Percentiles rank a stretch among this genome's conserved stretches.
phyloP scores from a whole-genome alignment of 2,113 vertebrate species.

The Rhinolophus sinicus region DNA sequence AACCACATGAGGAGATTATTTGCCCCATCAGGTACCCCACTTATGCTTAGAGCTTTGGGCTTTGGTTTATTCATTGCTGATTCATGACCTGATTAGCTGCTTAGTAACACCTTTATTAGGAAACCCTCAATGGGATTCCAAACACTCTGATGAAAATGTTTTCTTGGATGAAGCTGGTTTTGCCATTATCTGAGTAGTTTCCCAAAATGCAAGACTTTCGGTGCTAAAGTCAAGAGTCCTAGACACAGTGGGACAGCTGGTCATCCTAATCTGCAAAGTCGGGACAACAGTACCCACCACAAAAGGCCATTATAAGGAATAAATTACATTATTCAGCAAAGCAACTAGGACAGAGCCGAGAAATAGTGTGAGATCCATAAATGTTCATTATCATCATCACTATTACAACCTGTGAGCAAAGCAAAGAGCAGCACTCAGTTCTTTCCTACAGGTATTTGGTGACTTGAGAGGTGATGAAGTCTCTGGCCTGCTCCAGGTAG shows the following conservation, averaged over 20 bases:
- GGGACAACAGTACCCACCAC: too few relatives aligned
- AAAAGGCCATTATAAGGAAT: not conserved
- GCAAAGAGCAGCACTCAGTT: not conserved
- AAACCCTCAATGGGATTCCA: not conserved
- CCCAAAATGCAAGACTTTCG: not conserved
- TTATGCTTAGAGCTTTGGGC: not conserved
- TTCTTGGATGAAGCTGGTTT: not conserved
- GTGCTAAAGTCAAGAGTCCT: not conserved
- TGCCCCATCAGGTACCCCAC: not conserved
- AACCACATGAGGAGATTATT: not conserved
- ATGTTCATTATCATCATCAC: not conserved
- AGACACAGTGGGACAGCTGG: not conserved
- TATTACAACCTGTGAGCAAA: not conserved
- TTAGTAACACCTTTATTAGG: not conserved
- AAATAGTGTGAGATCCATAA: not conserved
- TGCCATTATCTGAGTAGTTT: not conserved
- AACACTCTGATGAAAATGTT: not conserved
- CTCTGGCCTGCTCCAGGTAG: not conserved
- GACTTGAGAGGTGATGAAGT: not conserved
- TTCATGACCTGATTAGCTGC: not conserved
- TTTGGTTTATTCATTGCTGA: not conserved
- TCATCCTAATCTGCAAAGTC: not conserved
- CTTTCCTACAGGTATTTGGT: not conserved
- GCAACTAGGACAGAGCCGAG: not conserved
- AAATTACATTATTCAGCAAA: too few relatives aligned